A percentile compares a stretch with the other conserved stretches of the same genome.
Evolutionary conservation across 2,113 vertebrate species (phyloP).

Genomic region (Regulus satrapa): DNA sequence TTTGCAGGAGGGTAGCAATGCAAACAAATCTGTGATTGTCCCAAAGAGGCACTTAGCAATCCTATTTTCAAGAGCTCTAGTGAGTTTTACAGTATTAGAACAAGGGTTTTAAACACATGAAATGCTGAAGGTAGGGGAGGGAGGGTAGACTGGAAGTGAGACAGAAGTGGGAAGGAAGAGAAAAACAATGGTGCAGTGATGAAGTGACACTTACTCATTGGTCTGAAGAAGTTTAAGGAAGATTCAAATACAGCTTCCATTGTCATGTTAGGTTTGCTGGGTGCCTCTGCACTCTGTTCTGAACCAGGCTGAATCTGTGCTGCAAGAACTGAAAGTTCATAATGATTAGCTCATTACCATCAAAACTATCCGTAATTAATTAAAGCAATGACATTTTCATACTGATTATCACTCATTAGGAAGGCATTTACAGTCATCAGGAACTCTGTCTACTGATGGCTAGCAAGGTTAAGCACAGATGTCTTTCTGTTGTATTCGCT

Average conservation of each 20-base stretch:
- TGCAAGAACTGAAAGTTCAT: background rate
- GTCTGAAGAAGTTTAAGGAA: conserved; percentile 50
- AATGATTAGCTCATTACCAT: conserved; percentile 45
- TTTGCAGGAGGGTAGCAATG: background rate
- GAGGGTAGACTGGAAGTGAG: background rate
- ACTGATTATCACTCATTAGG: conserved; percentile 29
- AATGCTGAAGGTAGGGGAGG: background rate
- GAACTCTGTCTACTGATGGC: background rate
- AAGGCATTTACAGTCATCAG: conserved; percentile 29
- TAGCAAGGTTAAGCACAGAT: conserved; percentile 39
- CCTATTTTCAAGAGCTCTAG: background rate
- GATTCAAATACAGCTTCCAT: background rate
- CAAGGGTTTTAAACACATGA: background rate
- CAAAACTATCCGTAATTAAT: conserved; percentile 30
- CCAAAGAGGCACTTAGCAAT: background rate
- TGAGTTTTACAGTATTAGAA: background rate
- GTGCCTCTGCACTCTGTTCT: background rate
- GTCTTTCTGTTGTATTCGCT: background rate
- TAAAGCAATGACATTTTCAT: conserved; percentile 44
- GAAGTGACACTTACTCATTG: conserved; percentile 65
- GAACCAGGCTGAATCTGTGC: too few relatives aligned
- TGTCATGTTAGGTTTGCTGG: background rate
- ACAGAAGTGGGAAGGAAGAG: background rate
- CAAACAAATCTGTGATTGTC: background rate
- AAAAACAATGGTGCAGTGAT: background rate